Conservation (phyloP, 2,888 invertebrate genomes). For the Chrysolina americana region DNA sequence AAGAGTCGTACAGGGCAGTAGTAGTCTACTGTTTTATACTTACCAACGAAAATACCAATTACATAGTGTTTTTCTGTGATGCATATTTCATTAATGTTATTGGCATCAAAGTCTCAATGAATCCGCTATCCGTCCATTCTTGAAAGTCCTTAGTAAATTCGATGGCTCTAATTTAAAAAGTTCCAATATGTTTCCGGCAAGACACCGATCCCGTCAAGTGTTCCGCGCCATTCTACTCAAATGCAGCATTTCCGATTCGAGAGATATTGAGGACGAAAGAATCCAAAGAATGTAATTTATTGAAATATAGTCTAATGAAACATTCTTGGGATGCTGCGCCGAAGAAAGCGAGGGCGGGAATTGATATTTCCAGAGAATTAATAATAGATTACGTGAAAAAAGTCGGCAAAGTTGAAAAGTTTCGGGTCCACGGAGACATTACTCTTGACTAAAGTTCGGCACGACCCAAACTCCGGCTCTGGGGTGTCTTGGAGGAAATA, state of each 20-base stretch:
- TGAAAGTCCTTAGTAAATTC: background rate
- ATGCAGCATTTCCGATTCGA: conserved; percentile 11
- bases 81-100: no score
- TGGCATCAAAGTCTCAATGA: no score
- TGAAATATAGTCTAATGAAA: conserved; percentile 37
- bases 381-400: conserved; percentile 59
- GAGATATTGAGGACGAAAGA: conserved; percentile 21
- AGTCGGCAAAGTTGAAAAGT: conserved; percentile 44
- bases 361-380: conserved; percentile 53
- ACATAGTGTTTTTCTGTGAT: no score
- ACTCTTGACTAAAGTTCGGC: conserved; percentile 48
- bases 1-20: no score
- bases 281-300: conserved; percentile 30
- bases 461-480: conserved; percentile 46
- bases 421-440: conserved; percentile 56
- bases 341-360: conserved; percentile 16
- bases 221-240: background rate
- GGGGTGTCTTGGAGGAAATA: conserved; percentile 31
- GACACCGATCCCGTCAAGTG: background rate
- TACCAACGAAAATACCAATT: no score
- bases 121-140: no score
- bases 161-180: background rate
- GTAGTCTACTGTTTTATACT: no score
- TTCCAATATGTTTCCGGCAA: conserved; percentile 5
- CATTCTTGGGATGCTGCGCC: conserved; percentile 28